Conservation (phyloP, 2,113 vertebrate genomes). For the Onychostoma macrolepis region DNA sequence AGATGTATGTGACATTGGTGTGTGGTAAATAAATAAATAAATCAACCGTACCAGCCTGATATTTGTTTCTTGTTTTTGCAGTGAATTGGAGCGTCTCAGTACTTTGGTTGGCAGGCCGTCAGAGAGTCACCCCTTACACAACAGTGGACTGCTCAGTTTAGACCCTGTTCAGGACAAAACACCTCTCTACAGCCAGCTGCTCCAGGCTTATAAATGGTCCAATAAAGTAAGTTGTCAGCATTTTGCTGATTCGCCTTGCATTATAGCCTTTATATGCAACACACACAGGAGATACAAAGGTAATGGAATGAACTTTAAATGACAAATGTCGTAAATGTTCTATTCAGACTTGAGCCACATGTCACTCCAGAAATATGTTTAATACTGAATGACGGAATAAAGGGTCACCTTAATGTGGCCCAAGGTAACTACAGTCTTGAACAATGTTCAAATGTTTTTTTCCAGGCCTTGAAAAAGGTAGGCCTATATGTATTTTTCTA, state of each 20-base stretch:
- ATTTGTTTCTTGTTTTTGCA: constrained; percentile 44
- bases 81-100: constrained; percentile 90
- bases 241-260: not conserved
- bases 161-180: constrained; percentile 99
- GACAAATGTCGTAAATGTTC: not conserved
- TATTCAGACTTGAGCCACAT: not conserved
- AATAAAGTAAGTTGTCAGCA: constrained; percentile 87
- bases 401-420: not conserved
- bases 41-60: not conserved
- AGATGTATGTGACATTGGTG: not conserved
- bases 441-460: not conserved
- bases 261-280: not conserved
- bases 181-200: constrained; percentile 94
- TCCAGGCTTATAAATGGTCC: constrained; percentile 99
- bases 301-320: not conserved
- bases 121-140: constrained; percentile 96
- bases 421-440: not conserved
- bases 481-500: not conserved
- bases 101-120: constrained; percentile 94
- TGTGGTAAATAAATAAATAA: not conserved
- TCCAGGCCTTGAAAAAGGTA: not conserved
- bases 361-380: not conserved
- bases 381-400: not conserved
- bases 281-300: not conserved
- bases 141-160: constrained; percentile 92